phyloP scores from a whole-genome alignment of 2,113 vertebrate genomes.

The Microcebus griseorufus region DNA sequence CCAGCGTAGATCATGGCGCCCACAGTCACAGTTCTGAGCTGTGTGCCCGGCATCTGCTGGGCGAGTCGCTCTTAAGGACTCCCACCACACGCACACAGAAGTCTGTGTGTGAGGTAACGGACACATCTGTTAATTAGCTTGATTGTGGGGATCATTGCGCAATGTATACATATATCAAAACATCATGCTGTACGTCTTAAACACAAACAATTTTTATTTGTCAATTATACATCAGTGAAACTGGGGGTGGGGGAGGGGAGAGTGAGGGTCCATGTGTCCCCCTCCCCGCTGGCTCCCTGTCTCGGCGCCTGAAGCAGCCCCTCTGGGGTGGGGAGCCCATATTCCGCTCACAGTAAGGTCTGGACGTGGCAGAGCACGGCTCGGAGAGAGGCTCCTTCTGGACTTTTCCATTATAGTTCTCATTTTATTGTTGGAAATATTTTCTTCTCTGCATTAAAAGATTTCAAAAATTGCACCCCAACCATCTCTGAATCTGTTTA shows the following conservation, averaged over 20 bases:
- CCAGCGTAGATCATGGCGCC: no score
- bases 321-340: rapidly evolving
- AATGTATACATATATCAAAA: not conserved
- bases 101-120: not conserved
- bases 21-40: no score
- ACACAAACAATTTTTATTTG: not conserved
- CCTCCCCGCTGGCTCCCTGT: not conserved
- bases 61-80: not conserved
- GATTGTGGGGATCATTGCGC: not conserved
- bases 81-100: not conserved
- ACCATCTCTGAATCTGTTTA: not conserved
- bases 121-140: not conserved
- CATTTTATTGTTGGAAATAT: not conserved
- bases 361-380: not conserved
- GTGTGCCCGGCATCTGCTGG: no score
- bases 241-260: not conserved
- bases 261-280: not conserved
- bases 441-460: not conserved
- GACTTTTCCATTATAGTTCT: not conserved
- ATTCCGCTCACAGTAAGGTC: not conserved
- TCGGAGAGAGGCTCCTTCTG: not conserved
- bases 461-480: not conserved
- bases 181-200: not conserved
- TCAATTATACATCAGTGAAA: not conserved
- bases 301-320: not conserved